A percentile compares a stretch with the other conserved stretches of the same genome.
Evolutionary conservation across 2,113 vertebrate species (phyloP).

Genomic region (Semicossyphus pulcher): DNA sequence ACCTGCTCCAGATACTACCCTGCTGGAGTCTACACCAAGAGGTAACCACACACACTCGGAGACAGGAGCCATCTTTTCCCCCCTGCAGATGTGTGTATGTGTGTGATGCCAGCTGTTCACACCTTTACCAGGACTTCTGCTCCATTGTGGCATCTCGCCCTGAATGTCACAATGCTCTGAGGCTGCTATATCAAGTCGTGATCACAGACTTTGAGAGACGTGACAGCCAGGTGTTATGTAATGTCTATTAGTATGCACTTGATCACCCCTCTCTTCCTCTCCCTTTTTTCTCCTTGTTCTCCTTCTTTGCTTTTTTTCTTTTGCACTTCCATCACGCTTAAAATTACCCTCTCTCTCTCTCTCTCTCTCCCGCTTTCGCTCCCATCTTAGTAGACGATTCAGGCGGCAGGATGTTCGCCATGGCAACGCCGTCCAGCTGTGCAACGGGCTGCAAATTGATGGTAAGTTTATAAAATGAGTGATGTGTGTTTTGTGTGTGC

Average conservation of each 20-base stretch:
- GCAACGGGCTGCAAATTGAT: constrained; percentile 92
- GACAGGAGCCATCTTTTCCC: neutral
- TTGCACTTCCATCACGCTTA: constrained; percentile 40
- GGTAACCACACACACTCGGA: constrained; percentile 78
- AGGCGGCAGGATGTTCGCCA: constrained; percentile 96
- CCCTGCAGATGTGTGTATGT: neutral
- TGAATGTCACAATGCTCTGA: constrained; percentile 51
- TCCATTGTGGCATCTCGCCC: constrained; percentile 20
- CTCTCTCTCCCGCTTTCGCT: constrained; percentile 25
- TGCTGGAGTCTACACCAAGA: constrained; percentile 89
- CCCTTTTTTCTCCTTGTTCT: constrained; percentile 20
- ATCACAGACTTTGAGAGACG: constrained; percentile 28
- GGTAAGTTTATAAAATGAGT: constrained; percentile 83
- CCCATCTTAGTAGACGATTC: constrained; percentile 86
- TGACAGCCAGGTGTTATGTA: constrained; percentile 39
- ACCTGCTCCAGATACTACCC: constrained; percentile 94
- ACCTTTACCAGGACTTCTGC: constrained; percentile 28
- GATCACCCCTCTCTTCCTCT: neutral
- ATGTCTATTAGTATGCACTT: constrained; percentile 40
- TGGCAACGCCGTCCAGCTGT: constrained; percentile 96
- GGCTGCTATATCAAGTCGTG: constrained; percentile 29
- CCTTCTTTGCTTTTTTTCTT: constrained; percentile 3
- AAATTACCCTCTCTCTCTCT: constrained; percentile 22
- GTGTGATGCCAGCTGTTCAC: constrained; percentile 42
- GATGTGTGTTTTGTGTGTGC: constrained; percentile 26